Evolutionary conservation across 2,888 invertebrate genomes (phyloP).

Genomic region (Teleiodes luculella): DNA sequence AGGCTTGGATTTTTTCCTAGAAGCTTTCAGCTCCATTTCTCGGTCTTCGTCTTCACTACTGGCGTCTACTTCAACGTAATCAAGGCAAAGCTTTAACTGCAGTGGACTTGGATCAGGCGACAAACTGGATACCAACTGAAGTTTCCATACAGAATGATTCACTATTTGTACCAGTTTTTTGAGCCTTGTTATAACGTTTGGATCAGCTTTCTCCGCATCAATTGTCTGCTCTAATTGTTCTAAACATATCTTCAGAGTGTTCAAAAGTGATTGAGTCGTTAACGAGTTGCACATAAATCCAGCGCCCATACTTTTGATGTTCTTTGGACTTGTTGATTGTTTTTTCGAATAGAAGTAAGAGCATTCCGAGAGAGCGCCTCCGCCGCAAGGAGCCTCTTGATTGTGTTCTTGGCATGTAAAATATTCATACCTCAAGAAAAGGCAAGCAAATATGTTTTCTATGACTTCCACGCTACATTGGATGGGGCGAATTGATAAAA

Average conservation of each 20-base stretch:
- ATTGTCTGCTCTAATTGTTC: conserved; percentile 64
- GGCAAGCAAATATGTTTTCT: conserved; percentile 84
- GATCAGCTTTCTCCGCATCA: conserved; percentile 41
- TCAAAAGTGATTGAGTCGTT: conserved; percentile 78
- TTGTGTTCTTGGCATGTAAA: conserved; percentile 74
- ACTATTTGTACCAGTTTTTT: conserved; percentile 70
- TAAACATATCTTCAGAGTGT: conserved; percentile 76
- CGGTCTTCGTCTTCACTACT: conserved; percentile 71
- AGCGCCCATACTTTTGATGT: conserved; percentile 43
- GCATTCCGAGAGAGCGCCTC: conserved; percentile 69
- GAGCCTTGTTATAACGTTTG: conserved; percentile 39
- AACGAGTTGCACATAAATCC: conserved; percentile 80
- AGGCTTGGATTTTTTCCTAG: conserved; percentile 60
- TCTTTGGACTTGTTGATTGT: conserved; percentile 45
- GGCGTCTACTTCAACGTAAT: conserved; percentile 67
- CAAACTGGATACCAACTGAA: conserved; percentile 81
- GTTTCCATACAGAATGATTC: conserved; percentile 84
- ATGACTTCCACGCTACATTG: conserved; percentile 80
- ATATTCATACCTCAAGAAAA: conserved; percentile 82
- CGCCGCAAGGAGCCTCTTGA: conserved; percentile 63
- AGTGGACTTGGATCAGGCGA: conserved; percentile 69
- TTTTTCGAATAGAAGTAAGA: conserved; percentile 73
- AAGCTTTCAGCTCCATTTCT: conserved; percentile 49
- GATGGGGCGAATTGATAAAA: conserved; percentile 67
- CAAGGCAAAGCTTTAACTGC: conserved; percentile 60